These are phyloP conservation scores for Paradoxurus hermaphroditus DNA, from an alignment of 2,113 vertebrate species.

Conservation along the genomic window DNA sequence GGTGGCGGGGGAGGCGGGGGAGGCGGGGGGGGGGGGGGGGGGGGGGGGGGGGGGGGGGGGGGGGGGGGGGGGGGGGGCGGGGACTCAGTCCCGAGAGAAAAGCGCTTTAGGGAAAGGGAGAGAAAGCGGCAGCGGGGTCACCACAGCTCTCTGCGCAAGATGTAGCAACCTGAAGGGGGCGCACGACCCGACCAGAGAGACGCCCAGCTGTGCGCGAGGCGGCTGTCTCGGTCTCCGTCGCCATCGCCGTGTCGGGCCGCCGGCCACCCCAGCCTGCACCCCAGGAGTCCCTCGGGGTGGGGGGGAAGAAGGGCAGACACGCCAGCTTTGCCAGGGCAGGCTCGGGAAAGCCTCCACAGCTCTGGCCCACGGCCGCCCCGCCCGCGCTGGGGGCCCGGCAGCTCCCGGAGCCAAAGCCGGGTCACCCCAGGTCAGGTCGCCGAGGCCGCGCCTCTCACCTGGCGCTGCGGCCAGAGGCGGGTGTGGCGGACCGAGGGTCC, in stretches of 20 bases:
- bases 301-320: background rate
- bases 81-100: background rate
- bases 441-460: background rate
- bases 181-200: background rate
- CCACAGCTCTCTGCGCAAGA: background rate
- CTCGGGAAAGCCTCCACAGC: background rate
- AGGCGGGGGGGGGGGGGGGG: no score
- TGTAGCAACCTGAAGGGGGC: background rate
- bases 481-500: background rate
- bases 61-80: no score
- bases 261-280: background rate
- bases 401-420: background rate
- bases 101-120: background rate
- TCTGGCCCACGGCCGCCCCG: background rate
- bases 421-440: background rate
- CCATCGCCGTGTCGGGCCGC: no score
- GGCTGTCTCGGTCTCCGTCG: background rate
- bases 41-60: no score
- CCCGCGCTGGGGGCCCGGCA: background rate
- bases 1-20: no score
- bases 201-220: background rate
- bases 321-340: background rate
- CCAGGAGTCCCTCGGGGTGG: rapidly evolving
- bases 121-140: rapidly evolving
- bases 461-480: background rate